Percentiles rank a stretch among this genome's conserved stretches.
phyloP scores from a whole-genome alignment of 1,140 invertebrate species.

The Sycophila sp. region DNA sequence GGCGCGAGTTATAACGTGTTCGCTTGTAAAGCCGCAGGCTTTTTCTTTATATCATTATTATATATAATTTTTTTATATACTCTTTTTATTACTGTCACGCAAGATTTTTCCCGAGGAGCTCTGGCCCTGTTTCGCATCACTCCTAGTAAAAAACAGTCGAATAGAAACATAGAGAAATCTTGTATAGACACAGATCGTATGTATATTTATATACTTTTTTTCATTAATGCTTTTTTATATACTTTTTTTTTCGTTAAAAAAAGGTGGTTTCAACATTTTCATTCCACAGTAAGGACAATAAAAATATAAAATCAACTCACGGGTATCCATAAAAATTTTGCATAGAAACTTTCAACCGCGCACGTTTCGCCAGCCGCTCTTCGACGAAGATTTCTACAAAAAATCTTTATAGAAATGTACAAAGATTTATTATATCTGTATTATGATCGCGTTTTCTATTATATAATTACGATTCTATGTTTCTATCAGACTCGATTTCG shows the following conservation, averaged over 20 bases:
- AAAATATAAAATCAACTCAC: constrained; percentile 33
- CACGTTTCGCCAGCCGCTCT: not conserved
- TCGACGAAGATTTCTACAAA: constrained; percentile 32
- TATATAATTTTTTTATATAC: constrained; percentile 10
- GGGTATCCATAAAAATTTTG: constrained; percentile 34
- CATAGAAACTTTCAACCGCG: constrained; percentile 23
- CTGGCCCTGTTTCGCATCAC: constrained; percentile 10
- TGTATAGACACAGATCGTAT: constrained; percentile 11
- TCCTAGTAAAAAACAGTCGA: constrained; percentile 37
- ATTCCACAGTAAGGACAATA: constrained; percentile 25
- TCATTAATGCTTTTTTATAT: constrained; percentile 21
- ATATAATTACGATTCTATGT: constrained; percentile 36
- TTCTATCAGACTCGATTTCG: constrained; percentile 37
- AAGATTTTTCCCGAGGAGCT: constrained; percentile 16
- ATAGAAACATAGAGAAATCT: constrained; percentile 39
- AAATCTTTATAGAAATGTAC: constrained; percentile 39
- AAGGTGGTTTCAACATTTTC: constrained; percentile 19
- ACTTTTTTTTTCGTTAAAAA: constrained; percentile 29
- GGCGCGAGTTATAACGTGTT: constrained; percentile 16
- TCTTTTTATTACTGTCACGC: constrained; percentile 6
- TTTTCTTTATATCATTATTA: not conserved
- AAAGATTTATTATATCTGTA: constrained; percentile 22
- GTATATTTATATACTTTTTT: constrained; percentile 25
- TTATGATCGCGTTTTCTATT: constrained; percentile 19
- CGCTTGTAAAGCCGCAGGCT: constrained; percentile 11